Conservation (phyloP, 2,888 invertebrate genomes). For the Caenorhabditis sp. region DNA sequence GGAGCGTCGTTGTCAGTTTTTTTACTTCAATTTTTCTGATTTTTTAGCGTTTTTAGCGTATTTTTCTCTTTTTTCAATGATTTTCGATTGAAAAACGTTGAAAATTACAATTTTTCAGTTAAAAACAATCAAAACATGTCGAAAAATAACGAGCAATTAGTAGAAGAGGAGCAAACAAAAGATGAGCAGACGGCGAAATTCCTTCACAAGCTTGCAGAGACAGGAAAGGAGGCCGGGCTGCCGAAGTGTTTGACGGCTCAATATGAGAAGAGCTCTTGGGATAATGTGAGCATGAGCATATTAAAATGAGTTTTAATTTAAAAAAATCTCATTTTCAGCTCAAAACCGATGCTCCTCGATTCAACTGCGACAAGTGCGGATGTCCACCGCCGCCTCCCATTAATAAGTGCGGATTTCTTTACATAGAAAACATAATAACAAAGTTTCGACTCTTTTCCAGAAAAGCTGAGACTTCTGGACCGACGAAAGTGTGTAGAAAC, state of each 20-base stretch:
- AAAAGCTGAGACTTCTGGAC: background rate
- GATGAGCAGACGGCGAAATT: constrained; percentile 48
- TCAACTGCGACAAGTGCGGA: constrained; percentile 38
- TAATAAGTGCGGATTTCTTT: constrained; percentile 8
- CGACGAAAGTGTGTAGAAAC: constrained; percentile 8
- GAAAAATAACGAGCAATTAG: constrained; percentile 13
- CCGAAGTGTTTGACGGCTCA: constrained; percentile 31
- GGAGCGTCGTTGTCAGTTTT: constrained; percentile 41
- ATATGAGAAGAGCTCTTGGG: constrained; percentile 50
- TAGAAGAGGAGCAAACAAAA: background rate
- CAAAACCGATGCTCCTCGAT: constrained; percentile 33
- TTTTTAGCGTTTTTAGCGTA: background rate
- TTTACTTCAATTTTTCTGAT: constrained; percentile 14
- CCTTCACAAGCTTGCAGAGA: constrained; percentile 52
- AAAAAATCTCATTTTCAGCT: constrained; percentile 25
- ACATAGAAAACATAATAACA: too few relatives aligned
- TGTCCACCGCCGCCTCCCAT: constrained; percentile 46
- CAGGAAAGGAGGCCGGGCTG: constrained; percentile 28
- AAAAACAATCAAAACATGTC: constrained; percentile 25
- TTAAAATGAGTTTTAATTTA: background rate
- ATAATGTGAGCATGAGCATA: background rate
- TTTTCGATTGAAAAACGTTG: too few relatives aligned
- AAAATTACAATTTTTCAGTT: too few relatives aligned
- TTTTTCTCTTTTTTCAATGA: background rate
- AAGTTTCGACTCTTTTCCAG: constrained; percentile 16